phyloP scores from a whole-genome alignment of 2,888 invertebrate genomes.

The Ptychoptera albimana region DNA sequence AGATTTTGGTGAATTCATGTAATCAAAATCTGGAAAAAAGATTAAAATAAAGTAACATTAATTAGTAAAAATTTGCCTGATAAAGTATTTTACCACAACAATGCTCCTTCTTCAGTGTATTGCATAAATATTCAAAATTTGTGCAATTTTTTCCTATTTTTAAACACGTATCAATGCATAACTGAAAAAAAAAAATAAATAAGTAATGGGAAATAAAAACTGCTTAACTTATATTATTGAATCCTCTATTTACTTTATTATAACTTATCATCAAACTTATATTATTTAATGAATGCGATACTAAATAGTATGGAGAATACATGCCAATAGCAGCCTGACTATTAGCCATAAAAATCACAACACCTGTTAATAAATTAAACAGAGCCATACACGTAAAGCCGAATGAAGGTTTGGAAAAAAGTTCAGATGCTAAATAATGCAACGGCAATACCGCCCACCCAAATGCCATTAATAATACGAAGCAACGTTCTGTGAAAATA shows the following conservation, averaged over 20 bases:
- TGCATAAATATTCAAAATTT: no score
- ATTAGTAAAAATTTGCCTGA: no score
- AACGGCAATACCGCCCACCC: constrained; percentile 57
- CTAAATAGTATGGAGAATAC: constrained; percentile 51
- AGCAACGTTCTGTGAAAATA: no score
- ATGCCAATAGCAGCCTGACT: constrained; percentile 39
- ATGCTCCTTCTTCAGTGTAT: no score
- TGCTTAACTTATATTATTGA: neutral
- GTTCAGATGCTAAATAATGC: constrained; percentile 49
- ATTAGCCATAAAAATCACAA: no score
- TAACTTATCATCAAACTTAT: constrained; percentile 18
- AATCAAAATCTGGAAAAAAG: constrained; percentile 13
- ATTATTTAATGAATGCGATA: constrained; percentile 34
- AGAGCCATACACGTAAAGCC: constrained; percentile 60
- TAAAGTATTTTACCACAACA: no score
- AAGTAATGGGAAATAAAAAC: no score
- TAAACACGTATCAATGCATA: neutral
- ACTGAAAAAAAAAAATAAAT: neutral
- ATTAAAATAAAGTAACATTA: no score
- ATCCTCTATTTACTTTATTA: constrained; percentile 4
- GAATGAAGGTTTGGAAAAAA: constrained; percentile 55
- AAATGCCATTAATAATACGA: constrained; percentile 46
- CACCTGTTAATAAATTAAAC: constrained; percentile 56
- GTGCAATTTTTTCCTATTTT: no score
- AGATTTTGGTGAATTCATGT: constrained; percentile 41